These are phyloP conservation scores for Heliocidaris tuberculata DNA, from an alignment of 35 echinoderm and acorn worm species.

Conservation along the genomic window DNA sequence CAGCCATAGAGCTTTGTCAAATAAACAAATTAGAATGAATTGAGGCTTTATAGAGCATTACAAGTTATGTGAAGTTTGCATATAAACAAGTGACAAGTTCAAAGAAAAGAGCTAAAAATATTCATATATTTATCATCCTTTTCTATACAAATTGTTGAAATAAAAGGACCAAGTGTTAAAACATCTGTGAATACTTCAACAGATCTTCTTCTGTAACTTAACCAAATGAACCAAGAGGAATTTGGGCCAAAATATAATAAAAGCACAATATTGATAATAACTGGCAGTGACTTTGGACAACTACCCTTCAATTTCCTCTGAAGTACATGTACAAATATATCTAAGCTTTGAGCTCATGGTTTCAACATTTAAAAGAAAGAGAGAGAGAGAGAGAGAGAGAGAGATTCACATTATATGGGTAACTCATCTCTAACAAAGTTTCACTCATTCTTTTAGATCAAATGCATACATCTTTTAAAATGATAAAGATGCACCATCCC, in stretches of 20 bases:
- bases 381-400: neutral
- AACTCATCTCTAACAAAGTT: too few relatives aligned
- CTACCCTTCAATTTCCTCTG: too few relatives aligned
- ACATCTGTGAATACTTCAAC: neutral
- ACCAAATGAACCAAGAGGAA: too few relatives aligned
- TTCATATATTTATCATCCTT: neutral
- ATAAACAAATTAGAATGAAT: neutral
- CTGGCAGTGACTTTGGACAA: neutral
- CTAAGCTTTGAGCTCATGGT: neutral
- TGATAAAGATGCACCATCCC: neutral
- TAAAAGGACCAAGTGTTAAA: neutral
- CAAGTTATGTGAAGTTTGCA: neutral
- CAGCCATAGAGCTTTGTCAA: neutral
- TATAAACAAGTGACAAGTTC: neutral
- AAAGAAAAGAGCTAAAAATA: neutral
- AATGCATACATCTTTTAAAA: too few relatives aligned
- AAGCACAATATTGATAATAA: neutral
- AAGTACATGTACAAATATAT: neutral
- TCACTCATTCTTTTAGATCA: too few relatives aligned
- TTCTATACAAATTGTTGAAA: neutral
- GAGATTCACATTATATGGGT: neutral
- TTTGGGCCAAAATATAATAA: neutral
- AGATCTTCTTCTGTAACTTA: too few relatives aligned
- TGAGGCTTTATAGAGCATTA: neutral
- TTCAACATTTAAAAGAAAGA: neutral